Percentiles rank a stretch among this genome's conserved stretches.
Evolutionary conservation across 2,797 vertebrate species (phyloP).

Genomic region (Picus viridis): DNA sequence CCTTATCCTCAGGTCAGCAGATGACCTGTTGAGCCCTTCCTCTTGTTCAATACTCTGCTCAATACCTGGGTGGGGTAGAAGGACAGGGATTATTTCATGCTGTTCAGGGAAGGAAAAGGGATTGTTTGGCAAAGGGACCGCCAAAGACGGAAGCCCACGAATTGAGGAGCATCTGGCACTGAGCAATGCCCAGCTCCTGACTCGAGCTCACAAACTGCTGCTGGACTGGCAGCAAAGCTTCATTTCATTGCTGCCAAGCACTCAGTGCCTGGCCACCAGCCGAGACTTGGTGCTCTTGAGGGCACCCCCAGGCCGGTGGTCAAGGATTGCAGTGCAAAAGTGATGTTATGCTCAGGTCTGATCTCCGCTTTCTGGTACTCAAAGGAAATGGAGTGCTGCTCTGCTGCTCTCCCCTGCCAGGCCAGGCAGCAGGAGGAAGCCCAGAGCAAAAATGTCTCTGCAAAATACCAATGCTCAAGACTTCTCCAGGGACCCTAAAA

Average conservation of each 20-base stretch:
- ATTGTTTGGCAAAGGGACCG: background rate
- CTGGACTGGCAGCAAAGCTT: background rate
- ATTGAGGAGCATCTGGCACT: background rate
- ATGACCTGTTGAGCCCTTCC: conserved; percentile 90
- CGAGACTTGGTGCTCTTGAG: background rate
- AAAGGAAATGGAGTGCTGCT: background rate
- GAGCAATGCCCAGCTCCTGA: background rate
- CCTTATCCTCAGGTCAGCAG: conserved; percentile 94
- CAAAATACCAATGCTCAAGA: background rate
- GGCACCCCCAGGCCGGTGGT: background rate
- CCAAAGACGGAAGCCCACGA: background rate
- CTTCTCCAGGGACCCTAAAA: background rate
- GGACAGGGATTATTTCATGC: background rate
- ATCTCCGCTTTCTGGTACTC: background rate
- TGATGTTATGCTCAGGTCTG: background rate
- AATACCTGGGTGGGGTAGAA: conserved; percentile 81
- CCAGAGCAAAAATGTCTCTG: background rate
- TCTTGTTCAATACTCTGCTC: conserved; percentile 95
- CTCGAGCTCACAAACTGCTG: background rate
- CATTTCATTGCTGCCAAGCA: background rate
- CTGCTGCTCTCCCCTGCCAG: background rate
- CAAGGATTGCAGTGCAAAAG: background rate
- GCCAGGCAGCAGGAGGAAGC: background rate
- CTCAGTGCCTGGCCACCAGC: background rate
- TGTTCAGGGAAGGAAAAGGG: background rate